phyloP scores from a whole-genome alignment of 2,113 vertebrate genomes.

The Nibea coibor region DNA sequence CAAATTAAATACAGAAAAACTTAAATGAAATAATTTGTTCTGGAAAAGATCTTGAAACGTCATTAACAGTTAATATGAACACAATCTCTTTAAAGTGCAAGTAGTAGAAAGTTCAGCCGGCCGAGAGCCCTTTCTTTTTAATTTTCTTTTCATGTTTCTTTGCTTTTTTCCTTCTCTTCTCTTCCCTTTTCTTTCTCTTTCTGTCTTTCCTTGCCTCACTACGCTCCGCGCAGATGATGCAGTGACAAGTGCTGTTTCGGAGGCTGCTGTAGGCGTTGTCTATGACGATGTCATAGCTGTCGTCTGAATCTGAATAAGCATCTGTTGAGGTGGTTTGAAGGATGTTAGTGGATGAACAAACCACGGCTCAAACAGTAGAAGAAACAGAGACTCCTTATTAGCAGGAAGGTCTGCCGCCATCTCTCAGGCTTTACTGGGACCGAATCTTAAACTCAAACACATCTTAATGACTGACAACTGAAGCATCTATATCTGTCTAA shows the following conservation, averaged over 20 bases:
- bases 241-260: constrained; percentile 20
- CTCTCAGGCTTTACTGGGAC: not conserved
- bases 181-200: constrained; percentile 17
- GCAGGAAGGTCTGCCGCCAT: not conserved
- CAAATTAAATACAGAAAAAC: not conserved
- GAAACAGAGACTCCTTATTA: not conserved
- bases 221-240: constrained; percentile 44
- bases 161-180: constrained; percentile 6
- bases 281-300: constrained; percentile 55
- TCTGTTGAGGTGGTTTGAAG: constrained; percentile 53
- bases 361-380: not conserved
- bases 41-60: not conserved
- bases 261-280: constrained; percentile 46
- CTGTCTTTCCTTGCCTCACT: constrained; percentile 33
- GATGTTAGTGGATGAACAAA: constrained; percentile 43
- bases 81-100: constrained; percentile 17
- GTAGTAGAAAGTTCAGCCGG: not conserved
- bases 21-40: not conserved
- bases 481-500: not conserved
- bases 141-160: constrained; percentile 15
- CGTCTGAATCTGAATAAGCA: constrained; percentile 61
- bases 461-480: not conserved
- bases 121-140: not conserved
- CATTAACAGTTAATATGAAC: constrained; percentile 22
- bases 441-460: constrained; percentile 16